Evolutionary conservation across 2,888 invertebrate genomes (phyloP).

Genomic region (Carcina quercana): DNA sequence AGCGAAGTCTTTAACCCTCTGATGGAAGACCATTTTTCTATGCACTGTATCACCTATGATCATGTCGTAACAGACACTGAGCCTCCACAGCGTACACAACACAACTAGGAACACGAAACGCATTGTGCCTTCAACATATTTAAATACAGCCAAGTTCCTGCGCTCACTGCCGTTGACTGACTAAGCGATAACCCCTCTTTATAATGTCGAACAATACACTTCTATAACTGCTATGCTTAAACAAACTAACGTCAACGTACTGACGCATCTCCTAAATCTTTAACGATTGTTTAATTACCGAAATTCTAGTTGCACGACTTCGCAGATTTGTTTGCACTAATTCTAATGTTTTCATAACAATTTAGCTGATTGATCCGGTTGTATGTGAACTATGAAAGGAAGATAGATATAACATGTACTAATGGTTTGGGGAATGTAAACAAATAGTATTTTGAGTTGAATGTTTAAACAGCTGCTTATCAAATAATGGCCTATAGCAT

Average conservation of each 20-base stretch:
- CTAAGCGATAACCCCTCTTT: conserved; percentile 46
- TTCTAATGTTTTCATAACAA: no score
- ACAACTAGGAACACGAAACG: conserved; percentile 35
- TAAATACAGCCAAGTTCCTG: conserved; percentile 13
- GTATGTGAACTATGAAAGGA: no score
- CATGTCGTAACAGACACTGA: conserved; percentile 52
- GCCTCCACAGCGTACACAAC: conserved; percentile 32
- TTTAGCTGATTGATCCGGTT: no score
- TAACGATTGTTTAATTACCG: not conserved
- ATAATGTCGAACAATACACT: conserved; percentile 21
- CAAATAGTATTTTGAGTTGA: no score
- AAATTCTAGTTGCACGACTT: no score
- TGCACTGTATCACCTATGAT: conserved; percentile 62
- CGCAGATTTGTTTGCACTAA: no score
- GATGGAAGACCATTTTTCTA: conserved; percentile 65
- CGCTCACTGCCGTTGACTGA: conserved; percentile 24
- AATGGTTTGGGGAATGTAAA: no score
- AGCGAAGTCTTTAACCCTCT: conserved; percentile 62
- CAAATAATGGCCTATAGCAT: no score
- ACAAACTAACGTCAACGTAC: conserved; percentile 27
- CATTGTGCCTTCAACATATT: conserved; percentile 45
- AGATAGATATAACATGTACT: no score
- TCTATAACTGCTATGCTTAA: no score
- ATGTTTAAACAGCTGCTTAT: no score
- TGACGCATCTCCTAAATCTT: not conserved